phyloP scores from a whole-genome alignment of 2,113 vertebrate species.

The Gasterosteus nipponicus region DNA sequence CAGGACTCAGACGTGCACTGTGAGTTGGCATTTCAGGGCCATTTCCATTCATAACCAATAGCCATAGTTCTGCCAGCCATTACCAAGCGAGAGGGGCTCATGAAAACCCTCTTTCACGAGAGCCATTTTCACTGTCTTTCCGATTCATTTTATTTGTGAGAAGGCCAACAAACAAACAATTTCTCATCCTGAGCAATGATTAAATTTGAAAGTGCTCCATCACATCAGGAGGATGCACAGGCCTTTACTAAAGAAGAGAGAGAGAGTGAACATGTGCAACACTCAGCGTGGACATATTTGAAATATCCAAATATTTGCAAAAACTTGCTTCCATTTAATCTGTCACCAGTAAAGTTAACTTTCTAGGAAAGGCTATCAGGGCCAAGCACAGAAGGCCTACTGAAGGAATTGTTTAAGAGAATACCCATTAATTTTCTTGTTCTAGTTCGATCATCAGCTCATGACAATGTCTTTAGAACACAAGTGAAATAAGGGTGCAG shows the following conservation, averaged over 20 bases:
- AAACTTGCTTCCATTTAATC: background rate
- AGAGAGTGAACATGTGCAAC: background rate
- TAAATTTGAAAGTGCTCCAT: constrained; percentile 50
- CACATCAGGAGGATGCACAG: constrained; percentile 29
- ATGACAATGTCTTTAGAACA: no score
- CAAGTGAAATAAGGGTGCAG: background rate
- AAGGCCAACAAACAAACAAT: constrained; percentile 58
- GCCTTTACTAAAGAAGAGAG: constrained; percentile 1
- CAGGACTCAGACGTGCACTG: background rate
- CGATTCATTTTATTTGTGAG: constrained; percentile 53
- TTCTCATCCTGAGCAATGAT: constrained; percentile 50
- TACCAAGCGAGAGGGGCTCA: constrained; percentile 34
- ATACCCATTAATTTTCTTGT: background rate
- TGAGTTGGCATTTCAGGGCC: constrained; percentile 53
- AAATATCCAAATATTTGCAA: constrained; percentile 22
- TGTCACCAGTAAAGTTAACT: background rate
- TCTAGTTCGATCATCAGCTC: background rate
- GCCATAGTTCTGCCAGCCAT: constrained; percentile 33
- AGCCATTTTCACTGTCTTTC: constrained; percentile 46
- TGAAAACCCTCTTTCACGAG: constrained; percentile 43
- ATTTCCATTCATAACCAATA: constrained; percentile 57
- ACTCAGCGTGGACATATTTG: background rate
- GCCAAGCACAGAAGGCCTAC: background rate
- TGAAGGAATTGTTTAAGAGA: background rate
- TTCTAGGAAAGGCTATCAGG: background rate